Conservation (phyloP, 1,140 invertebrate genomes). For the Bombus waltoni region DNA sequence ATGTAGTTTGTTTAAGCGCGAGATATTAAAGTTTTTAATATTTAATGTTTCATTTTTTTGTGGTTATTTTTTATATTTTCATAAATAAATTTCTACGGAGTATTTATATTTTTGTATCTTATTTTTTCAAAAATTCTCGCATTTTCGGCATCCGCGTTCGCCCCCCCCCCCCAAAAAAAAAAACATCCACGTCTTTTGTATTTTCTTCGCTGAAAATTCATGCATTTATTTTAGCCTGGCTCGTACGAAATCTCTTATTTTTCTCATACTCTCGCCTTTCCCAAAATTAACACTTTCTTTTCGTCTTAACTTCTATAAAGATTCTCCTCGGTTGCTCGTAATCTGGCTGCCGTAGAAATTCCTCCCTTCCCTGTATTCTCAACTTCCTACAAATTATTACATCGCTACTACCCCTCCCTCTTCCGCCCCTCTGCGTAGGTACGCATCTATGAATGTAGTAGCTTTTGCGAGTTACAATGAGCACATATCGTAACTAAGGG, state of each 20-base stretch:
- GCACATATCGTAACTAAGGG: background rate
- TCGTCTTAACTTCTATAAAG: background rate
- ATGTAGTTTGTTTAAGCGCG: too few relatives aligned
- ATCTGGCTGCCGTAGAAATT: background rate
- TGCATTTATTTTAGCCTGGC: background rate
- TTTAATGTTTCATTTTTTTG: too few relatives aligned
- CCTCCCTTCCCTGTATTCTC: background rate
- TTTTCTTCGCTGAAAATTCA: background rate
- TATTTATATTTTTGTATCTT: background rate
- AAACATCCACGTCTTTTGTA: background rate
- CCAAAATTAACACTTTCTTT: background rate
- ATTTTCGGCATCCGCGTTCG: background rate
- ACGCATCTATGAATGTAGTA: background rate
- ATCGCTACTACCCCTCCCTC: background rate
- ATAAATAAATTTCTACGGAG: background rate
- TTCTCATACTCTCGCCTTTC: too few relatives aligned
- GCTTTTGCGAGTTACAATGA: background rate
- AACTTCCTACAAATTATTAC: background rate
- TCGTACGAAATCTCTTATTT: too few relatives aligned
- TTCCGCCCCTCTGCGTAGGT: too few relatives aligned
- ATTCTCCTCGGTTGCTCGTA: background rate
- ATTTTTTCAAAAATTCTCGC: background rate
- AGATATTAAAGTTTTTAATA: too few relatives aligned
- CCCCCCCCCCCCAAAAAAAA: background rate
- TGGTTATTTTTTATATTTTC: background rate